phyloP scores from a whole-genome alignment of 2,888 invertebrate genomes.

The Acanthopleura granulata region DNA sequence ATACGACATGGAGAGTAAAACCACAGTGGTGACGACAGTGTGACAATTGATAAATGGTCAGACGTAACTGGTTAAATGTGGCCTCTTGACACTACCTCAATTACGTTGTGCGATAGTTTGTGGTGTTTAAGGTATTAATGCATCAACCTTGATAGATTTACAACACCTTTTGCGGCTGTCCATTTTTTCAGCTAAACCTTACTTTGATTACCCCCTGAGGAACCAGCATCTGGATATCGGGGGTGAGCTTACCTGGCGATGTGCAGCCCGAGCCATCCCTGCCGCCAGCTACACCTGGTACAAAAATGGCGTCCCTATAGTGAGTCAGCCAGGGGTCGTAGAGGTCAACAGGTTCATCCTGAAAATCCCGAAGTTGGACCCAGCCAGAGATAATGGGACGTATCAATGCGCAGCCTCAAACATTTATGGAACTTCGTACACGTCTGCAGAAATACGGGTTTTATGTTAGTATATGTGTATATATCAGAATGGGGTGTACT shows the following conservation, averaged over 20 bases:
- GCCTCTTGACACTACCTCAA: too few species aligned
- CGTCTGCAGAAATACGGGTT: constrained; percentile 90
- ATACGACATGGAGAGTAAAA: too few species aligned
- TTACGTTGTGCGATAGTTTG: too few species aligned
- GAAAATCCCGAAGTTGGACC: constrained; percentile 40
- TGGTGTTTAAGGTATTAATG: too few species aligned
- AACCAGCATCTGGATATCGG: constrained; percentile 60
- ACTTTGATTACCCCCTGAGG: constrained; percentile 56
- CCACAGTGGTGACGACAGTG: too few species aligned
- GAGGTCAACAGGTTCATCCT: constrained; percentile 40
- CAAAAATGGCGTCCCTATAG: constrained; percentile 43
- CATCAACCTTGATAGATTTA: too few species aligned
- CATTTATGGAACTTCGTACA: constrained; percentile 79
- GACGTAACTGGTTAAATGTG: too few species aligned
- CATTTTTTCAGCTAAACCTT: constrained; percentile 60
- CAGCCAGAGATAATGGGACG: constrained; percentile 85
- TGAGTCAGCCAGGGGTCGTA: constrained; percentile 26
- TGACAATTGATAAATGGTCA: too few species aligned
- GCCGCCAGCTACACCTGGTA: constrained; percentile 56
- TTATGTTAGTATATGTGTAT: constrained; percentile 75
- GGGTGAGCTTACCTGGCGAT: constrained; percentile 57
- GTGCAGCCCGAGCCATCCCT: constrained; percentile 59
- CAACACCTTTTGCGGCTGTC: too few species aligned
- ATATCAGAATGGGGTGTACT: not conserved
- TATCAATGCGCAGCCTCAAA: constrained; percentile 94